Evolutionary conservation across 2,113 vertebrate species (phyloP).

Genomic region (Xyrauchen texanus): DNA sequence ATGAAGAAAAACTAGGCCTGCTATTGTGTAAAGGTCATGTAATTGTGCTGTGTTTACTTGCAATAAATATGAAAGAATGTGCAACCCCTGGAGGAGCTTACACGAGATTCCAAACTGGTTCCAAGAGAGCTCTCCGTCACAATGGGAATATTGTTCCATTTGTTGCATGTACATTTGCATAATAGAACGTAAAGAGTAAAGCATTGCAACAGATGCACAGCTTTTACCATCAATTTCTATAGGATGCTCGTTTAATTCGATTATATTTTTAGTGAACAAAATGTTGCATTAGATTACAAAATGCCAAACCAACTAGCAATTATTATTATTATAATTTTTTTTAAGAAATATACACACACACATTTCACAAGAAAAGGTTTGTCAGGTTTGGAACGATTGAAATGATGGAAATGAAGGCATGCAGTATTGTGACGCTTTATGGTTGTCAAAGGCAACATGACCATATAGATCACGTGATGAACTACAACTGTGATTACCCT

Average conservation of each 20-base stretch:
- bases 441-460: too few relatives aligned
- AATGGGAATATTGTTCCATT: constrained; percentile 11
- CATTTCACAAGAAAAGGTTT: too few relatives aligned
- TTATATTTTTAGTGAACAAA: too few relatives aligned
- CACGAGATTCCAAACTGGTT: constrained; percentile 11
- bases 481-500: too few relatives aligned
- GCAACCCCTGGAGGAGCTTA: constrained; percentile 29
- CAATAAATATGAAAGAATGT: constrained; percentile 57
- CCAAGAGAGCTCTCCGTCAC: background rate
- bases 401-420: too few relatives aligned
- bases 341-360: too few relatives aligned
- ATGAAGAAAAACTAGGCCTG: constrained; percentile 28
- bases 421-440: too few relatives aligned
- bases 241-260: background rate
- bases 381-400: too few relatives aligned
- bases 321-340: too few relatives aligned
- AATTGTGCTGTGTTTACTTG: constrained; percentile 72
- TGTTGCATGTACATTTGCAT: constrained; percentile 15
- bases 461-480: too few relatives aligned
- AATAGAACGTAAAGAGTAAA: background rate
- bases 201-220: background rate
- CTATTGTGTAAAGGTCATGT: constrained; percentile 66
- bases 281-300: background rate
- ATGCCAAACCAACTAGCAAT: too few relatives aligned
- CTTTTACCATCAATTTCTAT: background rate